phyloP scores from a whole-genome alignment of 2,113 vertebrate genomes.

The Sterrhoptilus dennistouni region DNA sequence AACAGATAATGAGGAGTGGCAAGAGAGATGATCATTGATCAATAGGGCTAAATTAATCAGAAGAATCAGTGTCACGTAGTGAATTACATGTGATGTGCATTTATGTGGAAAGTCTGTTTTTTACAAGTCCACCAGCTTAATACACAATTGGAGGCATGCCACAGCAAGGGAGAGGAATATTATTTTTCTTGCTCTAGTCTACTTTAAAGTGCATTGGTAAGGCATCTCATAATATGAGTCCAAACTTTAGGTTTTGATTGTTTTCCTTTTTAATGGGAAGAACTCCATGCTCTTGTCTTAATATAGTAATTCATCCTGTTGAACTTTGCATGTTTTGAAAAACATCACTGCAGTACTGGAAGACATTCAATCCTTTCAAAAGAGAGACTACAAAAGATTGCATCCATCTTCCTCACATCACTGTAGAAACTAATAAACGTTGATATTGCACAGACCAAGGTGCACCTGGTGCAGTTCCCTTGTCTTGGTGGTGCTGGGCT shows the following conservation, averaged over 20 bases:
- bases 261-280: not conserved
- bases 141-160: not conserved
- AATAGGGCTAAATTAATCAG: not conserved
- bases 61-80: not conserved
- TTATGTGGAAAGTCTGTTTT: not conserved
- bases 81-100: not conserved
- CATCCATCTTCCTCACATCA: not conserved
- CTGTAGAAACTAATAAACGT: not conserved
- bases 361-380: not conserved
- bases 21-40: not conserved
- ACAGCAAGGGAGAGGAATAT: not conserved
- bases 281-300: not conserved
- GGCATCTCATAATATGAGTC: not conserved
- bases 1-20: not conserved
- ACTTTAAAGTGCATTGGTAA: not conserved
- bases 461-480: not conserved
- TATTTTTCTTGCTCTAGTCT: not conserved
- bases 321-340: not conserved
- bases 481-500: rapidly evolving
- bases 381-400: not conserved
- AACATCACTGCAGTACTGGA: not conserved
- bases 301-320: not conserved
- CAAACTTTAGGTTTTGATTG: not conserved
- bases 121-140: not conserved
- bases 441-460: not conserved